Evolutionary conservation across 2,888 invertebrate genomes (phyloP).

Genomic region (Tachystola acroxantha): DNA sequence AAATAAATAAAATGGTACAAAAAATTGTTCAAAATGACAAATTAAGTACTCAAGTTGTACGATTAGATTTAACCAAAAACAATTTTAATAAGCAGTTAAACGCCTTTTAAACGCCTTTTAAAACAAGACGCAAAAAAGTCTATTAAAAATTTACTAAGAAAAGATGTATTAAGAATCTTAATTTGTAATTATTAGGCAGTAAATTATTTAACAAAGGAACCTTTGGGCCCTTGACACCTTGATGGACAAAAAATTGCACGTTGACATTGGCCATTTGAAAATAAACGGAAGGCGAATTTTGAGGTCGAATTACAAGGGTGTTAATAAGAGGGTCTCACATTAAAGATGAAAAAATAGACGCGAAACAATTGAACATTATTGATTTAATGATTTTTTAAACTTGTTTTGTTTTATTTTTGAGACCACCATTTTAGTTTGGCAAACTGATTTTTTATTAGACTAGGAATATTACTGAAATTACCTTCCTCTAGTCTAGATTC

Average conservation of each 20-base stretch:
- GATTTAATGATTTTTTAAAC: no score
- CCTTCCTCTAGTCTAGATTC: no score
- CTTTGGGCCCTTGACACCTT: slow-evolving; percentile 51
- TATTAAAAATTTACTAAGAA: slow-evolving; percentile 48
- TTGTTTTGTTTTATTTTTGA: no score
- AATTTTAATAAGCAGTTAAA: slow-evolving; percentile 53
- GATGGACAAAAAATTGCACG: slow-evolving; percentile 48
- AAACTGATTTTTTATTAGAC: no score
- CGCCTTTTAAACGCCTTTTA: slow-evolving; percentile 27
- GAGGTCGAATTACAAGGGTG: slow-evolving; percentile 28
- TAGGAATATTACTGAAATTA: no score
- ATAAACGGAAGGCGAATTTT: slow-evolving; percentile 20
- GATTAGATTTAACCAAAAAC: slow-evolving; percentile 28
- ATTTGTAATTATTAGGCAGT: slow-evolving; percentile 60
- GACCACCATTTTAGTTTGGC: no score
- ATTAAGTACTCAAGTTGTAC: no score
- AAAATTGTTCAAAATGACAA: no score
- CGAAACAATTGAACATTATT: no score
- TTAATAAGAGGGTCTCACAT: background rate
- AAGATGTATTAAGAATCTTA: slow-evolving; percentile 36
- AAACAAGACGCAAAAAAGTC: slow-evolving; percentile 18
- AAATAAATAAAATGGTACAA: no score
- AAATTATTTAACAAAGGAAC: slow-evolving; percentile 42
- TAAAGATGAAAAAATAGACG: background rate
- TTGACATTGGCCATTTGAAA: slow-evolving; percentile 13